Evolutionary conservation across 2,888 invertebrate genomes (phyloP).

Genomic region (Elmis aenea): DNA sequence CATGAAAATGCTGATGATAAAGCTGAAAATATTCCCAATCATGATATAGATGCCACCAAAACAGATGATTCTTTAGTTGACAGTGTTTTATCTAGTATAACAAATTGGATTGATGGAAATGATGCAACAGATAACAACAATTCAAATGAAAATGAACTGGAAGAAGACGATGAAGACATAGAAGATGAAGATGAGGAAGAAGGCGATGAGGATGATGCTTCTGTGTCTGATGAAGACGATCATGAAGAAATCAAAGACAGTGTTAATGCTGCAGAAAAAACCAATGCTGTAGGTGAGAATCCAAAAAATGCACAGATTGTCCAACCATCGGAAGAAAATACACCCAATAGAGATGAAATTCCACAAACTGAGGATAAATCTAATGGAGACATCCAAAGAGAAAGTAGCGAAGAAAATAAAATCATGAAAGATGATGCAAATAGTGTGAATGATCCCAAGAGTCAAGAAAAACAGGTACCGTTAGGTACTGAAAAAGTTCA

Average conservation of each 20-base stretch:
- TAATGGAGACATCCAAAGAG: neutral
- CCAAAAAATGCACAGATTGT: neutral
- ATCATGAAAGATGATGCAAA: neutral
- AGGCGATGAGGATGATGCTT: slow-evolving; percentile 45
- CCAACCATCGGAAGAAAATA: neutral
- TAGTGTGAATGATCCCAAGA: neutral
- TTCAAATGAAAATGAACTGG: slow-evolving; percentile 10
- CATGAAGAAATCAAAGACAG: slow-evolving; percentile 35
- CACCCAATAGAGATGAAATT: neutral
- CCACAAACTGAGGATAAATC: neutral
- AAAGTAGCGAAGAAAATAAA: neutral
- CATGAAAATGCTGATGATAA: slow-evolving; percentile 3
- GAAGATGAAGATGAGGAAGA: slow-evolving; percentile 32
- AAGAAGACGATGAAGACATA: slow-evolving; percentile 25
- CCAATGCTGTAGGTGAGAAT: too few species aligned
- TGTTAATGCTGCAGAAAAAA: slow-evolving; percentile 8
- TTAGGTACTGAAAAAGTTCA: too few species aligned
- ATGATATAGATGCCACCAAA: slow-evolving; percentile 1
- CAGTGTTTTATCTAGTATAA: slow-evolving; percentile 19
- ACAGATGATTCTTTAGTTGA: slow-evolving; percentile 13
- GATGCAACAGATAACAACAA: neutral
- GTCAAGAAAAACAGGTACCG: neutral
- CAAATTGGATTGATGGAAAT: slow-evolving; percentile 14
- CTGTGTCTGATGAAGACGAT: slow-evolving; percentile 47
- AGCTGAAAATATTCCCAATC: slow-evolving; percentile 9